Evolutionary conservation across 1,140 invertebrate species (phyloP).

Genomic region (Drosophila burlai): DNA sequence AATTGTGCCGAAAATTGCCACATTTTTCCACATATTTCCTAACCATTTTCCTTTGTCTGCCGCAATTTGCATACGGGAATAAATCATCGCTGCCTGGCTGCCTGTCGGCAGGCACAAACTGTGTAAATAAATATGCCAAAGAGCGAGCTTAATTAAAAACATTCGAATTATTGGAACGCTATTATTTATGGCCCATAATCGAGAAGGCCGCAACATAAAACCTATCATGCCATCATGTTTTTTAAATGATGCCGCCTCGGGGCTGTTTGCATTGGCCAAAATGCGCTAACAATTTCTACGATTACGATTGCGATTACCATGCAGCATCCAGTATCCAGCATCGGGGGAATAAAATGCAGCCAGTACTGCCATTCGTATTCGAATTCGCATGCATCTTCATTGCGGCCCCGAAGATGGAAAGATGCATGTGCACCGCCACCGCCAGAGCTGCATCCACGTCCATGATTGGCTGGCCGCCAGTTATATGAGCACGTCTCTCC

Average conservation of each 20-base stretch:
- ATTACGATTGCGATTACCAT: slow-evolving; percentile 78
- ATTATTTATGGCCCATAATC: slow-evolving; percentile 74
- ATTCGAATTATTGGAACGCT: slow-evolving; percentile 64
- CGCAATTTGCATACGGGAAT: slow-evolving; percentile 65
- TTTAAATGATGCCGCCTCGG: slow-evolving; percentile 72
- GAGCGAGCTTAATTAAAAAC: slow-evolving; percentile 73
- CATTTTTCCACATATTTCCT: slow-evolving; percentile 59
- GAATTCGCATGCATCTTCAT: slow-evolving; percentile 73
- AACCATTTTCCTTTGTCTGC: slow-evolving; percentile 43
- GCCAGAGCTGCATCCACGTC: slow-evolving; percentile 35
- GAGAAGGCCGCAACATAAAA: slow-evolving; percentile 27
- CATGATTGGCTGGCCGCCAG: slow-evolving; percentile 77
- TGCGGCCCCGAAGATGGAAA: slow-evolving; percentile 45
- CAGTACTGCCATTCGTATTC: slow-evolving; percentile 36
- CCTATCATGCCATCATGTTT: slow-evolving; percentile 74
- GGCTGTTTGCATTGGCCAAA: slow-evolving; percentile 82
- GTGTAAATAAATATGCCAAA: slow-evolving; percentile 62
- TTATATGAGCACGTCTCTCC: slow-evolving; percentile 69
- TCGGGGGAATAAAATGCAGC: slow-evolving; percentile 8
- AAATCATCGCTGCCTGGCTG: slow-evolving; percentile 31
- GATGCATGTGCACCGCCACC: slow-evolving; percentile 59
- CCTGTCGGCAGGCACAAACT: slow-evolving; percentile 17
- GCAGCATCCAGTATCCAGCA: slow-evolving; percentile 30
- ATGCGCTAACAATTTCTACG: slow-evolving; percentile 82
- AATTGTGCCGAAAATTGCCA: slow-evolving; percentile 72